Base-by-base conservation (phyloP, 1,140 invertebrate genomes). In the Chlorops oryzae region DNA sequence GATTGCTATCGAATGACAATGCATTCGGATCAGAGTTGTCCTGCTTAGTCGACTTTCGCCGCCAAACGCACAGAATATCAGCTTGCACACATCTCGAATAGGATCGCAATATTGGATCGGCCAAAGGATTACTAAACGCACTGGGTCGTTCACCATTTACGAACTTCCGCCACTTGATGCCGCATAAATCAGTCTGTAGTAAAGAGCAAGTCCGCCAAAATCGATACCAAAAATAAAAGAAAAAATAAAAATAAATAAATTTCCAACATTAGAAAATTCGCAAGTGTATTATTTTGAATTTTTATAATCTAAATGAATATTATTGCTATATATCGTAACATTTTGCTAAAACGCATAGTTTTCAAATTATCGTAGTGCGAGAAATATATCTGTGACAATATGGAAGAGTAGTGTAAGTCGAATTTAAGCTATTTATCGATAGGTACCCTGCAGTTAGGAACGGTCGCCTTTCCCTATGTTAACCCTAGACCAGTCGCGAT, bases 91-190 rank as follows among this genome's bases (percentile, higher is more conserved):
- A 98, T 69, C 88, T 86, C 62, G 90, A 86, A 78, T 91, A 98
- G 62, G 91, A 92, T 62, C 85, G 82, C 63, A 98, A 78, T 55
- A 98, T 91, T 25, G 94, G 93, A 77, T 97, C 94, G 62, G 92
- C 88, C 61, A 96, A 79, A 39, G 89, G 86, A 61, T 86, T 84
- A 54, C 74, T 74, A 55, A 70, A 77, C 59, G 74, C 75, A 65
- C 73, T 77, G 35, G 75, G 74, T 59, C 79, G 75, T 60, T 76
- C 77, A 51, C 78, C 77, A 69, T 87, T 87, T 70, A 88, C 84
- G 81, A 86, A 90, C 73, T 92, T 92, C 80, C 90, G 89, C 96
- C 95, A 98, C 90, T 96, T 96, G 76, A 98, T 98, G 65, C 95
- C 95, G 80, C 91, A 92, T 66, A 98, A 82, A 78, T 98, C 95